phyloP scores from a whole-genome alignment of 2,797 vertebrate species.

The Falco rusticolus region DNA sequence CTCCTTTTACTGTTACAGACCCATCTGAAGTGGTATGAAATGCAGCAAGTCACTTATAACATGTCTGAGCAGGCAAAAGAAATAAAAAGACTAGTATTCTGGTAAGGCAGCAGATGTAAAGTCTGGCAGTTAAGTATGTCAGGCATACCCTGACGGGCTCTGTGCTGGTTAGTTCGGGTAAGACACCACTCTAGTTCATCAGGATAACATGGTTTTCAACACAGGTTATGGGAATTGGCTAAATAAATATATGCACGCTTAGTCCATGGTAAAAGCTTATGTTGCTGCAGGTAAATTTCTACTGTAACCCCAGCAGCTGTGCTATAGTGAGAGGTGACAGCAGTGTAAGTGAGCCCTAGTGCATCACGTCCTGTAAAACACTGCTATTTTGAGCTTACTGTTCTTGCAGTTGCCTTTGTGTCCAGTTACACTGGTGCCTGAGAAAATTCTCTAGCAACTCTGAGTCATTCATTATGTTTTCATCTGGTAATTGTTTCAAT shows the following conservation, averaged over 20 bases:
- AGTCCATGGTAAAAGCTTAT: accelerated
- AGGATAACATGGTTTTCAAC: not conserved
- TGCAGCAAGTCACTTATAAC: not conserved
- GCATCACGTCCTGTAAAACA: not conserved
- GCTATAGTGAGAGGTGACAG: not conserved
- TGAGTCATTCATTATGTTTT: not conserved
- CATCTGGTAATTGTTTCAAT: not conserved
- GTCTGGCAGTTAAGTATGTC: not conserved
- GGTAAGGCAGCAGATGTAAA: not conserved
- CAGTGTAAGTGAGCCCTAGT: not conserved
- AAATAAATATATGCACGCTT: too few relatives aligned
- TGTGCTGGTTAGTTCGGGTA: not conserved
- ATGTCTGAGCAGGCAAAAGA: not conserved
- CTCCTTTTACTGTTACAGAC: not conserved
- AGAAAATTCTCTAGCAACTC: not conserved
- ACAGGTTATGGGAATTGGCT: not conserved
- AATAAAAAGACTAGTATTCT: not conserved
- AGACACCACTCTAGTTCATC: not conserved
- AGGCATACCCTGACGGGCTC: not conserved
- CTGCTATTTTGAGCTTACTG: not conserved
- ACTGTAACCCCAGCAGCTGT: not conserved
- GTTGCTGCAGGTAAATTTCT: not conserved
- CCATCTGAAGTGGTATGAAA: not conserved
- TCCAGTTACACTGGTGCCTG: not conserved
- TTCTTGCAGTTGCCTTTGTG: not conserved